Evolutionary conservation across 2,888 invertebrate species (phyloP), one percentile per base, ranked within the genome.

Genomic region (Tineola bisselliella): DNA sequence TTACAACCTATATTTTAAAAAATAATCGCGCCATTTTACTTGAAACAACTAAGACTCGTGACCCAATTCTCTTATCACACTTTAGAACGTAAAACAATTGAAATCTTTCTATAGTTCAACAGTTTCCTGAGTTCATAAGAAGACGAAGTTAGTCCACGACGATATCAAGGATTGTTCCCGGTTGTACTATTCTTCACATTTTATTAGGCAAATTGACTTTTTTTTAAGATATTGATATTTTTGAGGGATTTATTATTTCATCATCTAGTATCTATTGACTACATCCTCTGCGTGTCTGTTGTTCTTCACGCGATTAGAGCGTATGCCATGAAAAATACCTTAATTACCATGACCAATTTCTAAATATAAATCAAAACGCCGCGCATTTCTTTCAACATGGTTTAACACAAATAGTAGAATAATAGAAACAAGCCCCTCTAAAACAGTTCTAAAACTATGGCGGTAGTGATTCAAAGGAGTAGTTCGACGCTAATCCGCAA

Each of bases 81-180:
- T 58, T 33, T 15, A 25, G 33, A 58, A 58, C 58, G 19, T 58
- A 58, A 58, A 58, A 58, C 58, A 58, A 58, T 58, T 58, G 58
- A 17, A 58, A 58, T 58, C 58, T 58, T 58, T 58, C 58, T 33
- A 10, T 58, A 33, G 58, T 58, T 58, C 58, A 58, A 58, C 58
- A 33, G 58, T 58, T 58, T 15, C 5, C 31, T 10, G 33, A 58
- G 33, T 58, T 58, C 33, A 31, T 58, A 25, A 54, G 38, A 54
- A 25, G 54, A 25, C 54, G 19, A 54, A 54, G 19, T 54, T 54
- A 10, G 54, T 18, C 6, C 48, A 15, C 54, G 48, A 48, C 48
- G 48, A 48, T 48, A 48, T 48, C 48, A 2, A 48, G 48, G 48
- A 17, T 17, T 48, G n/a, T 48, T 48, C 48, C 48, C 17, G 13